Percentiles rank a stretch among this genome's conserved stretches.
Conservation (phyloP, 1,140 invertebrate genomes). For the Ooceraea biroi region DNA sequence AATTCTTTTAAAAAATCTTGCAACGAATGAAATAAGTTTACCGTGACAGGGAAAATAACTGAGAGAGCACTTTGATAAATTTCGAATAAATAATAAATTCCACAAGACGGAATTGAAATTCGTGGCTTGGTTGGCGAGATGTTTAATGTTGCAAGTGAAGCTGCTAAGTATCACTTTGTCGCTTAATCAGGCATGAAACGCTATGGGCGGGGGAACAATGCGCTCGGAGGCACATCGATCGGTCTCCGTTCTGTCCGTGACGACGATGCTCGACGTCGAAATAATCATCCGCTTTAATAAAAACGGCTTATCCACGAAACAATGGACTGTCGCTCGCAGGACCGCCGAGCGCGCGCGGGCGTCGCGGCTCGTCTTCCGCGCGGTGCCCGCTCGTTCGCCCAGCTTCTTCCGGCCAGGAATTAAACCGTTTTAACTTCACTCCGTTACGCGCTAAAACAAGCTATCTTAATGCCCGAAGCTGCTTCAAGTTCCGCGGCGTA, state of each 20-base stretch:
- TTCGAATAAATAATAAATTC: too few species aligned
- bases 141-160: background rate
- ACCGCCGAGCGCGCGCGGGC: conserved; percentile 42
- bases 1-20: too few species aligned
- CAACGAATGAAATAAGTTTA: too few species aligned
- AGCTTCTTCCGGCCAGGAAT: conserved; percentile 41
- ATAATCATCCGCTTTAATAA: conserved; percentile 82
- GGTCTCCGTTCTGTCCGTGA: conserved; percentile 57
- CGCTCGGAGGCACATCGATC: conserved; percentile 58
- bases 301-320: conserved; percentile 81
- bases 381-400: conserved; percentile 13
- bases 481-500: conserved; percentile 36
- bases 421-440: conserved; percentile 64
- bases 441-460: conserved; percentile 51
- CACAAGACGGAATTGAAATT: too few species aligned
- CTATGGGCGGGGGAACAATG: background rate
- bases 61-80: too few species aligned
- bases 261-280: conserved; percentile 72
- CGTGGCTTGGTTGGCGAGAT: background rate
- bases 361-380: conserved; percentile 40
- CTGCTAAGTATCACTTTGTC: conserved; percentile 6
- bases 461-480: conserved; percentile 42
- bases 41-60: too few species aligned
- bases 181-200: conserved; percentile 27
- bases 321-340: conserved; percentile 78